Evolutionary conservation across 2,797 vertebrate genomes (phyloP), one percentile per base, ranked within the genome.

Genomic region (Psittacula derbiana): DNA sequence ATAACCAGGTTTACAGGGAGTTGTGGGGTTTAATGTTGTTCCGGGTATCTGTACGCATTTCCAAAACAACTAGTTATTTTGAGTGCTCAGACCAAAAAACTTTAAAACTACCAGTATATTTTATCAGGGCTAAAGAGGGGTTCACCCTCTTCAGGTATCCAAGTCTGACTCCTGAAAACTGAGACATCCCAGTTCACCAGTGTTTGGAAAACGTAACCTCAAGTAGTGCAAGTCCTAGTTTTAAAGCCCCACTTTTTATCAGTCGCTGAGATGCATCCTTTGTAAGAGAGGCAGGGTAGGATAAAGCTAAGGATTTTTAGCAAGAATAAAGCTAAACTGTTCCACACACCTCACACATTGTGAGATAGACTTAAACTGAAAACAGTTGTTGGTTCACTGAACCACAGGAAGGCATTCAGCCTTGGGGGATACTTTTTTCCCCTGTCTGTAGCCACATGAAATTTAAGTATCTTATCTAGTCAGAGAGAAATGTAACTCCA

Each of bases 391-490:
- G 21, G 1, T 61, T 95, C 65, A 44, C 62, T 86, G 80, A 92
- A 67, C 18, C 47, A 60, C 4, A 57, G 47, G 84, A 91, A 92
- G 82, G 85, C 3, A 33, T 90, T 91, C 84, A 87, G 92, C 91
- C 92, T 49, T 76, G 33, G 47, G 86, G 65, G 28, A 82, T 69
- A 57, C 33, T 82, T 76, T 64, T 67, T 28, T 2, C 2, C n/a
- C 19, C 38, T 75, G 49, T 70, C 73, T 86, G 66, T 75, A 90
- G 90, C 55, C 88, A 70, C 71, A 78, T 76, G 83, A 90, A 91
- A 94, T 93, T 69, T 90, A 94, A 96, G 88, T 72, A 88, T 79
- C 80, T 94, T 95, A 93, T 95, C 93, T 93, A 88, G 62, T 66
- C 70, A 81, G 86, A 88, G n/a, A 92, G 76, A 96, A 95, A 92